Percentiles rank a stretch among this genome's conserved stretches.
Evolutionary conservation across 2,113 vertebrate species (phyloP).

Genomic region (Erythrolamprus reginae): DNA sequence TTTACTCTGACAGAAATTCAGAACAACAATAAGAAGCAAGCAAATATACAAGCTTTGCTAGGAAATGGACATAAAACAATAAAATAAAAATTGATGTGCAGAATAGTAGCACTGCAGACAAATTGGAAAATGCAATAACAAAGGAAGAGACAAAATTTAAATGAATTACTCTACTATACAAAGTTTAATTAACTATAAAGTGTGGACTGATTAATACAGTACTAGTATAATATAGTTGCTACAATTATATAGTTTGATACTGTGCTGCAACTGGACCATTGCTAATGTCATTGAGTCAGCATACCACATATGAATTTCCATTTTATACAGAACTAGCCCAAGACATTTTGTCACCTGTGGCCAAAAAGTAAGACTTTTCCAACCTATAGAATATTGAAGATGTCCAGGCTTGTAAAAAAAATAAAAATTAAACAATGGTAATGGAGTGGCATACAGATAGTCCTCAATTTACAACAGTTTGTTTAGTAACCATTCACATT

Average conservation of each 20-base stretch:
- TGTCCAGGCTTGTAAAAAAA: not conserved
- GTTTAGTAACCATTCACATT: not conserved
- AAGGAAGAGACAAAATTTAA: slow-evolving; percentile 1
- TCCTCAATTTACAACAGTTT: not conserved
- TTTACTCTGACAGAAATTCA: slow-evolving; percentile 13
- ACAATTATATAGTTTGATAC: not conserved
- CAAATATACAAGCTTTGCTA: not conserved
- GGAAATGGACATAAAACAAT: slow-evolving; percentile 23
- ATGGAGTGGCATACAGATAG: not conserved
- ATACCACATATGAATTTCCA: not conserved
- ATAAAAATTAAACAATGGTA: not conserved
- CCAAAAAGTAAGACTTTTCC: not conserved
- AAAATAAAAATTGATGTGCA: not conserved
- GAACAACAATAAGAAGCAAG: not conserved
- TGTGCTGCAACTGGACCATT: not conserved
- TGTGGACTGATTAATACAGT: not conserved
- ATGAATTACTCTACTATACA: not conserved
- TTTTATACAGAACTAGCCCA: not conserved
- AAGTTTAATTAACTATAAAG: not conserved
- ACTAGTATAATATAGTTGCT: not conserved
- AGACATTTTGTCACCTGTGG: not conserved
- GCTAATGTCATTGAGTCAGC: not conserved
- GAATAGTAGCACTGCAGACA: not conserved
- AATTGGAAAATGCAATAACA: slow-evolving; percentile 10
- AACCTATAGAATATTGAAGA: not conserved